These are phyloP conservation scores for Glomeris maerens DNA, from an alignment of 1,140 invertebrate genomes.

Conservation along the genomic window DNA sequence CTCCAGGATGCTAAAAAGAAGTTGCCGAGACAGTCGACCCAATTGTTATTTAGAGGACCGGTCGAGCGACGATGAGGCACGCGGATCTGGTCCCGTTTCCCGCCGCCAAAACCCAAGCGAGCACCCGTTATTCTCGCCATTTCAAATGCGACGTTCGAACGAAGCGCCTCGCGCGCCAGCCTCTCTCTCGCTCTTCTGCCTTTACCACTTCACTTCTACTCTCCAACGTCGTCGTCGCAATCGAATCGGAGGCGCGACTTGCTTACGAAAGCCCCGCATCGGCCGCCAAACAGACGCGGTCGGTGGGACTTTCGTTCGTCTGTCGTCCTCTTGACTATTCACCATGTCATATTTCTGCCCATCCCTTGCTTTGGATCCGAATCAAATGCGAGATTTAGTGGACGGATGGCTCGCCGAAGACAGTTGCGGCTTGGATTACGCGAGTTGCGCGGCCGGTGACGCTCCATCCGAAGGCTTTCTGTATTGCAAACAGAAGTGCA, in stretches of 20 bases:
- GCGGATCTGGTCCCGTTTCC: too few relatives aligned
- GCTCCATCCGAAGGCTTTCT: constrained; percentile 11
- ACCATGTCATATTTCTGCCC: background rate
- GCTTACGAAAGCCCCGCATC: background rate
- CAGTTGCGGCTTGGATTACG: constrained; percentile 31
- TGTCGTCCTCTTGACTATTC: constrained; percentile 1
- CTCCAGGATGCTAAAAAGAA: too few relatives aligned
- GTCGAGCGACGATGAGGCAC: too few relatives aligned
- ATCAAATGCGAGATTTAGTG: constrained; percentile 22
- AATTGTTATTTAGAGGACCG: too few relatives aligned
- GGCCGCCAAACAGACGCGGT: constrained; percentile 3
- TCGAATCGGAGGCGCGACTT: background rate
- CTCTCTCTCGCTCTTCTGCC: too few relatives aligned
- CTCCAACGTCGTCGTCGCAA: too few relatives aligned
- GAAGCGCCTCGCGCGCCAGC: too few relatives aligned
- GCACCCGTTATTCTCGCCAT: too few relatives aligned
- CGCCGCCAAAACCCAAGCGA: too few relatives aligned
- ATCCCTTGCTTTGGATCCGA: background rate
- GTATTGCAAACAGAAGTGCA: constrained; percentile 28
- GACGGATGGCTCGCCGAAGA: constrained; percentile 31
- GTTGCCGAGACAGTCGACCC: too few relatives aligned
- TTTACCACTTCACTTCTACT: too few relatives aligned
- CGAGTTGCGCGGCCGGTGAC: constrained; percentile 29
- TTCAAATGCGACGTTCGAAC: too few relatives aligned
- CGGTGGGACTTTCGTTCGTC: constrained; percentile 19